phyloP scores from a whole-genome alignment of 2,888 invertebrate species.

The Vannuccia rotundouncinata region DNA sequence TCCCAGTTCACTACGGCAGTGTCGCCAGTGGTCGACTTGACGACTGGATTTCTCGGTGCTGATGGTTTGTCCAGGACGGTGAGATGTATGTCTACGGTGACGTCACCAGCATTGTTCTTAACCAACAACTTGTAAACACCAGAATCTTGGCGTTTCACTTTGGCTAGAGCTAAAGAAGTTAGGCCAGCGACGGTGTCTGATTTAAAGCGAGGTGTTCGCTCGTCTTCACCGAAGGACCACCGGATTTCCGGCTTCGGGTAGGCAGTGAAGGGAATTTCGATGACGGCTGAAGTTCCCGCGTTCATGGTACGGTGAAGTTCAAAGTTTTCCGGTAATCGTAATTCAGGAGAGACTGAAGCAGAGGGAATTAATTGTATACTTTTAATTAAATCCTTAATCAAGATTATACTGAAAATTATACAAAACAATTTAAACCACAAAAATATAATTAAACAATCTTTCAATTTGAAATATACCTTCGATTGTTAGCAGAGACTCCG shows the following conservation, averaged over 20 bases:
- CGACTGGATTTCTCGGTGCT: slow-evolving; percentile 48
- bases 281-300: slow-evolving; percentile 42
- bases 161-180: slow-evolving; percentile 43
- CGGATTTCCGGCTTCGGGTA: slow-evolving; percentile 43
- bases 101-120: slow-evolving; percentile 29
- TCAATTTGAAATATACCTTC: too few relatives aligned
- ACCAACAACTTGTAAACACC: slow-evolving; percentile 40
- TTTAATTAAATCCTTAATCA: neutral
- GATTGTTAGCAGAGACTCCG: slow-evolving; percentile 24
- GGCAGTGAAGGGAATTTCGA: slow-evolving; percentile 44
- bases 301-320: slow-evolving; percentile 41
- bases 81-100: slow-evolving; percentile 33
- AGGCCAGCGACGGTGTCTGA: slow-evolving; percentile 44
- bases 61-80: slow-evolving; percentile 48
- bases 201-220: slow-evolving; percentile 8
- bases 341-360: slow-evolving; percentile 32
- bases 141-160: slow-evolving; percentile 41
- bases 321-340: slow-evolving; percentile 31
- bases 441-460: too few relatives aligned
- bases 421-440: neutral
- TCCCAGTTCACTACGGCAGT: slow-evolving; percentile 29
- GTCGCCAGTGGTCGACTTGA: slow-evolving; percentile 43
- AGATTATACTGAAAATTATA: neutral
- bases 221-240: slow-evolving; percentile 41
- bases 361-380: neutral